phyloP scores from a whole-genome alignment of 1,140 invertebrate species.

The Triops cancriformis region DNA sequence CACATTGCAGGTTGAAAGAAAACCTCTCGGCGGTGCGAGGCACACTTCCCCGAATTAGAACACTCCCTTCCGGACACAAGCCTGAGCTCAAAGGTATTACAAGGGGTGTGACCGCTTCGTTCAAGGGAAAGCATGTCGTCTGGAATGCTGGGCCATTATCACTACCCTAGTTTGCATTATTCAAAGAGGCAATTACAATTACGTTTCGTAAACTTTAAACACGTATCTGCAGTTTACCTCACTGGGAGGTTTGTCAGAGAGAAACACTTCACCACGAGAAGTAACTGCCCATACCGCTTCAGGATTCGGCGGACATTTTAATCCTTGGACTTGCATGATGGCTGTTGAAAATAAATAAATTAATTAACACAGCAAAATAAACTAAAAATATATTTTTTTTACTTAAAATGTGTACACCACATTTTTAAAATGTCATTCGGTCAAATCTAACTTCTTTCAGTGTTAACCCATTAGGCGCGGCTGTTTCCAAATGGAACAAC shows the following conservation, averaged over 20 bases:
- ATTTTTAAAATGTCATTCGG: too few species aligned
- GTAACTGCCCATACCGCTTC: constrained; percentile 70
- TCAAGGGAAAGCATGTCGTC: not conserved
- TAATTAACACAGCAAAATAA: too few species aligned
- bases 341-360: not conserved
- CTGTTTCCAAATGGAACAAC: too few species aligned
- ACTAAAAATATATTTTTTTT: too few species aligned
- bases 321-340: constrained; percentile 54
- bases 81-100: not conserved
- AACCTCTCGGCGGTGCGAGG: constrained; percentile 30
- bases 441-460: too few species aligned
- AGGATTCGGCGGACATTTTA: constrained; percentile 55
- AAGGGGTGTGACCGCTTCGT: not conserved
- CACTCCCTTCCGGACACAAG: constrained; percentile 8
- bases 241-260: constrained; percentile 56
- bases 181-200: too few species aligned
- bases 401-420: too few species aligned
- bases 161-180: too few species aligned
- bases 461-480: too few species aligned
- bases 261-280: constrained; percentile 66
- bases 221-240: constrained; percentile 37
- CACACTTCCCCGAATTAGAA: constrained; percentile 1
- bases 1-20: constrained; percentile 33
- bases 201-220: too few species aligned
- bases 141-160: constrained; percentile 33